These are phyloP conservation scores for Otus scops DNA, from an alignment of 2,797 vertebrate species.

Conservation along the genomic window DNA sequence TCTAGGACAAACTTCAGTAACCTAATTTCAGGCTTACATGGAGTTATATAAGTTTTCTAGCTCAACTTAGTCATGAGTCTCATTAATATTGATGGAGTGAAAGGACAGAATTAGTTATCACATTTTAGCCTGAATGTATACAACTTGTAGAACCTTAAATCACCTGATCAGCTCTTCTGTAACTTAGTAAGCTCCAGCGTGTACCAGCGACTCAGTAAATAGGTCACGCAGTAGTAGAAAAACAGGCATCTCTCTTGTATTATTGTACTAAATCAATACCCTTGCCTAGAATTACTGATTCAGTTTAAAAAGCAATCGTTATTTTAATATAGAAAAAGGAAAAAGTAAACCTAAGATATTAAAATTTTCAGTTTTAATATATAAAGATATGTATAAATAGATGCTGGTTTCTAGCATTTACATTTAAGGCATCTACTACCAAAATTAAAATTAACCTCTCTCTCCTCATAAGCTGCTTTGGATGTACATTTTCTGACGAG, in stretches of 20 bases:
- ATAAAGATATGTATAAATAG: background rate
- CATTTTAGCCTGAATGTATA: background rate
- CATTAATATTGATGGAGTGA: background rate
- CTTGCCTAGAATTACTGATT: background rate
- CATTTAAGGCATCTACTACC: background rate
- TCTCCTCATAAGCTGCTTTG: background rate
- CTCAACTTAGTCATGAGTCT: background rate
- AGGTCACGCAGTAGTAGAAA: background rate
- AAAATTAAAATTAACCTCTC: background rate
- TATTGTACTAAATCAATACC: fast-evolving
- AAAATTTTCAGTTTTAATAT: no score
- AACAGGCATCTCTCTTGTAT: background rate
- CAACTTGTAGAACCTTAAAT: background rate
- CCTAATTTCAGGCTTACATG: background rate
- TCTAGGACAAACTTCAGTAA: background rate
- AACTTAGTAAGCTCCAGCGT: background rate
- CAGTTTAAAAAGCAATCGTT: fast-evolving
- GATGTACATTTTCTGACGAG: background rate
- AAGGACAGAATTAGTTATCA: background rate
- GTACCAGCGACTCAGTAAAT: background rate
- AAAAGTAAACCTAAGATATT: background rate
- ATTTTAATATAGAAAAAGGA: background rate
- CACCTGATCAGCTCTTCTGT: background rate
- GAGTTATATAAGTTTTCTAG: background rate
- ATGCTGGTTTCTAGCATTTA: background rate